Evolutionary conservation across 2,888 invertebrate species (phyloP), one percentile per base, ranked within the genome.

Genomic region (Campaea margaritaria): DNA sequence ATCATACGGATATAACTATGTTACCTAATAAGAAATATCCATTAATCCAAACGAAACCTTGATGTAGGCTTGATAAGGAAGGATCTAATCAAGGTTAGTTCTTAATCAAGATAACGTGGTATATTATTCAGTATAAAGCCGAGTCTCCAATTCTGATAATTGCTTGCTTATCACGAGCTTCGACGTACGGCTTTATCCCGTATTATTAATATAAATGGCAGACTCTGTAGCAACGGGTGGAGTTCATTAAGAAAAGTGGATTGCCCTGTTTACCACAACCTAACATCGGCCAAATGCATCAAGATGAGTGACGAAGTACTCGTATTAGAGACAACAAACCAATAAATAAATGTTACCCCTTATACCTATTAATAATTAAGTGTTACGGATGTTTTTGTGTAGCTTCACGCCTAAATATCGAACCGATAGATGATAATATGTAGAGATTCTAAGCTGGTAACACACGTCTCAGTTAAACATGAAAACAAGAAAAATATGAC

Each of bases 181-280:
- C 46, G 34, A 42, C 42, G 34, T 34, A 45, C 47, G 27, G 13
- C 16, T 16, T 41, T 10, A 47, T 42, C 36, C 47, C 42, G 16
- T 43, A 21, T 55, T 43, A 48, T 55, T 55, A 42, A 55, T 55
- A 55, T 41, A 42, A 43, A 55, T 55, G 13, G 46, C 46, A n/a
- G 14, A 38, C 13, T 36, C 16, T 21, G 2, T 44, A 34, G 42
- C 34, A 51, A 51, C 39, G 31, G 14, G 4, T 31, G 31, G 53
- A 0, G 14, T 47, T 48, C 47, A 55, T 55, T 47, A 55, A 16
- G 21, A 43, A 36, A 55, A 55, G 46, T 47, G 54, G 54, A 31
- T 55, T 47, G 38, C 21, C 16, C 34, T 41, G 47, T 55, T 48
- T 48, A 34, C 44, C 36, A 27, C 7, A 13, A 13, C 27, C 7